Evolutionary conservation across 2,888 invertebrate species (phyloP), one percentile per base, ranked within the genome.

Genomic region (Metellina segmentata): DNA sequence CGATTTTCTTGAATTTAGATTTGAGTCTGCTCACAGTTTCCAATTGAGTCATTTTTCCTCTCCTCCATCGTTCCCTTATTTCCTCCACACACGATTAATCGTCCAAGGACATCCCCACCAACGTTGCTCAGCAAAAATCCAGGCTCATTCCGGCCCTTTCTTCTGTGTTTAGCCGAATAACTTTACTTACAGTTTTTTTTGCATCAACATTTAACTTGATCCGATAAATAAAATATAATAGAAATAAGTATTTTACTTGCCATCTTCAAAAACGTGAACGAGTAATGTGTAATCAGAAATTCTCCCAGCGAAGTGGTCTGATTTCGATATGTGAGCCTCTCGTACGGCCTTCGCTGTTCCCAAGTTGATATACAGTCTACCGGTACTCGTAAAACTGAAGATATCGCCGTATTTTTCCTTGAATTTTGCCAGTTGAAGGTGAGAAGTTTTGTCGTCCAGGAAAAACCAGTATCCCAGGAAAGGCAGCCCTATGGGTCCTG

Each of bases 371-470:
- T 19, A 87, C 53, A 91, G 49, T n/a, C 49, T n/a, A 20, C 91
- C 91, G 5, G 82, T 61, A 16, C 61, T 9, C 5, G 61, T 81
- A 19, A 91, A 93, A 74, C 92, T 89, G 85, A 93, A 93, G 51
- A 94, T 72, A 61, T 87, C 83, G 11, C 94, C 93, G 89, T 93
- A 93, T 61, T 89, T 93, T 75, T 93, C 51, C 34, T 85, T 61
- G 20, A 93, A 48, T 70, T 90, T 81, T 5, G 71, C 71, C 19
- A 94, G 83, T 61, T 93, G 61, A 19, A 90, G n/a, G 75, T 93
- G 93, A 4, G 49, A 74, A 0, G 85, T 72, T 19, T 77, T 70
- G 6, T 85, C 48, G 11, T 90, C 87, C 16, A 94, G 72, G 74
- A 93, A 93, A 7, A 93, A 93, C 49, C 93, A 87, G 74, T 93